A percentile compares a stretch with the other conserved stretches of the same genome.
Conservation (phyloP, 2,888 invertebrate species). For the Habroteleia sp. region DNA sequence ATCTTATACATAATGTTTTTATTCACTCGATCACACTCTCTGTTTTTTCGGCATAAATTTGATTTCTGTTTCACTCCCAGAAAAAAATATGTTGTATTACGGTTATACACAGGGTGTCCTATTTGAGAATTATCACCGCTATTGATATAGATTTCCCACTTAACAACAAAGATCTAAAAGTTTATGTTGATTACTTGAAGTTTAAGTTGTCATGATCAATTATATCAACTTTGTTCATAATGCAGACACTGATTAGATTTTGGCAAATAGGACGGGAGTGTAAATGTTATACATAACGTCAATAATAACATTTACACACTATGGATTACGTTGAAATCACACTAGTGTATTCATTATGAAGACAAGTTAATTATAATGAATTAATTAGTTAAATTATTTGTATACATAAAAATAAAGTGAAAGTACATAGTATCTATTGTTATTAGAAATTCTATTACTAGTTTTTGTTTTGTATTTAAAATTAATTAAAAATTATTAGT, state of each 20-base stretch:
- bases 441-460: neutral
- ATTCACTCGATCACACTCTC: constrained; percentile 39
- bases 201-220: too few relatives aligned
- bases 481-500: too few relatives aligned
- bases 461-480: too few relatives aligned
- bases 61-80: constrained; percentile 41
- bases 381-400: too few relatives aligned
- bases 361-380: too few relatives aligned
- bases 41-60: constrained; percentile 47
- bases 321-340: constrained; percentile 48
- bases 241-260: constrained; percentile 26
- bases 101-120: constrained; percentile 26
- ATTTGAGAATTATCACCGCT: constrained; percentile 23
- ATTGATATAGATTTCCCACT: neutral
- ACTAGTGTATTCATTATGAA: constrained; percentile 7
- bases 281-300: constrained; percentile 58
- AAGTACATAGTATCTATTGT: too few relatives aligned
- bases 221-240: neutral
- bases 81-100: constrained; percentile 57
- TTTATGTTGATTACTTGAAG: too few relatives aligned
- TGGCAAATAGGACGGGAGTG: constrained; percentile 58
- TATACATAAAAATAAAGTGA: too few relatives aligned
- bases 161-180: too few relatives aligned
- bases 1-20: constrained; percentile 30
- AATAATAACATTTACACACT: constrained; percentile 60